Conservation (phyloP, 1,140 invertebrate species). For the Meloidogyne chitwoodi region DNA sequence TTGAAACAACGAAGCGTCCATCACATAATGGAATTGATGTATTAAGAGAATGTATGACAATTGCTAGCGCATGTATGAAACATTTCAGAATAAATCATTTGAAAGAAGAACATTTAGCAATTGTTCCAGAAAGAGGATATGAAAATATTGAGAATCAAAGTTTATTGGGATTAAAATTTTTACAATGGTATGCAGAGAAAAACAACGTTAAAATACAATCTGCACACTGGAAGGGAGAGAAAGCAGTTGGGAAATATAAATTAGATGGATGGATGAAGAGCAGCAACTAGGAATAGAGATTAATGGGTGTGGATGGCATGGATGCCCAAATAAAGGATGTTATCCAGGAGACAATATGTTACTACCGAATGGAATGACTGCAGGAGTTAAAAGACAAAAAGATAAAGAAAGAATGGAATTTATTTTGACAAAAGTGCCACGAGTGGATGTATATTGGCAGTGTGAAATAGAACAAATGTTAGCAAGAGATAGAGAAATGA, state of each 20-base stretch:
- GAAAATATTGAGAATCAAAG: slow-evolving; percentile 4
- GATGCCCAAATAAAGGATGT: background rate
- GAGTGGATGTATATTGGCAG: too few relatives aligned
- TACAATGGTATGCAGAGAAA: slow-evolving; percentile 7
- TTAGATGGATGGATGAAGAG: too few relatives aligned
- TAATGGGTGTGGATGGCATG: slow-evolving; percentile 5
- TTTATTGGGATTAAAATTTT: background rate
- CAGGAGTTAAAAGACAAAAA: background rate
- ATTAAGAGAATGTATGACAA: too few relatives aligned
- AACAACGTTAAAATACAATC: background rate
- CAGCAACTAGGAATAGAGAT: too few relatives aligned
- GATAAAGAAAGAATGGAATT: background rate
- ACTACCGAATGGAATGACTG: background rate
- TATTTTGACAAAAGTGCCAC: too few relatives aligned
- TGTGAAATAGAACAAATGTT: too few relatives aligned
- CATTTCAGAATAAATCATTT: background rate
- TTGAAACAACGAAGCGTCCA: background rate
- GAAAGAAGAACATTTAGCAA: background rate
- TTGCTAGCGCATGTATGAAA: slow-evolving; percentile 5
- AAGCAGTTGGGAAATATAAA: background rate
- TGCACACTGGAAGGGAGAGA: background rate
- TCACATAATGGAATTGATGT: background rate
- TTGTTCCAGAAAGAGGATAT: slow-evolving; percentile 3
- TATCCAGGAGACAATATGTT: background rate
- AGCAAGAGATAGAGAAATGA: too few relatives aligned